Conservation (phyloP, 2,113 vertebrate genomes). For the Sula dactylatra region DNA sequence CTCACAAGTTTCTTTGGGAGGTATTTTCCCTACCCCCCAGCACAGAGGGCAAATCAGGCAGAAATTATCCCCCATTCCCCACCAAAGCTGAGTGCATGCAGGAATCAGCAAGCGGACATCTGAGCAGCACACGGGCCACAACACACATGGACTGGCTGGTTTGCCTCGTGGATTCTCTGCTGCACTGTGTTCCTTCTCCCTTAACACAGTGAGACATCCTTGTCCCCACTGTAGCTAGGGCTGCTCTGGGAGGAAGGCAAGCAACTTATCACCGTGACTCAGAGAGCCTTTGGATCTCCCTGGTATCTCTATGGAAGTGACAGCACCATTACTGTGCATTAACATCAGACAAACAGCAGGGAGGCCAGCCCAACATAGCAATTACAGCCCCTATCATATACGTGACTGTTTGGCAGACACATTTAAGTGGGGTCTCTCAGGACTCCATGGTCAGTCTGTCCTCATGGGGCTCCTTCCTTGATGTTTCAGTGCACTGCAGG, state of each 20-base stretch:
- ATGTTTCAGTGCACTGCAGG: not conserved
- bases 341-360: not conserved
- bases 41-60: not conserved
- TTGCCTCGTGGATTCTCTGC: not conserved
- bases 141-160: not conserved
- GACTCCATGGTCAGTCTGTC: not conserved
- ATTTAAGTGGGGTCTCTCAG: not conserved
- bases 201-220: not conserved
- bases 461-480: not conserved
- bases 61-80: not conserved
- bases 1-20: not conserved
- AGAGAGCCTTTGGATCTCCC: not conserved
- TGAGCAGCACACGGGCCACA: rapidly evolving
- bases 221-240: not conserved
- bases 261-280: not conserved
- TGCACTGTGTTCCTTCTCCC: not conserved
- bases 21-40: not conserved
- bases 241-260: not conserved
- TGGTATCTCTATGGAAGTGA: not conserved
- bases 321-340: not conserved
- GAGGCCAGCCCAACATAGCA: not conserved
- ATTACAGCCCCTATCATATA: not conserved
- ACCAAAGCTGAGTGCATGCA: not conserved
- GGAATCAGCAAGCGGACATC: not conserved
- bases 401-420: not conserved